Evolutionary conservation across 1,140 invertebrate species (phyloP).

Genomic region (Nebria ingens): DNA sequence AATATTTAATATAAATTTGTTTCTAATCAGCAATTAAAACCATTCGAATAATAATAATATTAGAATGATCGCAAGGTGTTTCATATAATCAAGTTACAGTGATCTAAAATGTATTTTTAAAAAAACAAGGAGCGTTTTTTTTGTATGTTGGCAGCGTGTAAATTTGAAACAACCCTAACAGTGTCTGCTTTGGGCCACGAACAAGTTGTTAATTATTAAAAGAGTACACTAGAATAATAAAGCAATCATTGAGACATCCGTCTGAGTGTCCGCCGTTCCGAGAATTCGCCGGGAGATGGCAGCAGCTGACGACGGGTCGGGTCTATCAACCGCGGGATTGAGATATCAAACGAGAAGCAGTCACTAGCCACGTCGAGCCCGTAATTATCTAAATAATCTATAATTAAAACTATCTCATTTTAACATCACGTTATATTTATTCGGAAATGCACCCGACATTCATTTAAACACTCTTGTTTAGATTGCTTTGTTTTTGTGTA

Average conservation of each 20-base stretch:
- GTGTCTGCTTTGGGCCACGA: too few species aligned
- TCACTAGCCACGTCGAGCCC: background rate
- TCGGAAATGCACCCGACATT: background rate
- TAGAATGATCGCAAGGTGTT: background rate
- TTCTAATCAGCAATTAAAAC: background rate
- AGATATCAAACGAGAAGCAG: constrained; percentile 1
- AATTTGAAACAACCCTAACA: too few species aligned
- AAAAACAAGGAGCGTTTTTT: too few species aligned
- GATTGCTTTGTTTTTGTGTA: too few species aligned
- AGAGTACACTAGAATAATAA: background rate
- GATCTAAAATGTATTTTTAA: too few species aligned
- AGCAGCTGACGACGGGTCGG: background rate
- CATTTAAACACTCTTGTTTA: too few species aligned
- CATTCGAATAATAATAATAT: background rate
- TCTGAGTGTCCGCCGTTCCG: background rate
- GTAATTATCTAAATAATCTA: constrained; percentile 9
- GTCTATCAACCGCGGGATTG: too few species aligned
- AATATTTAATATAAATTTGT: background rate
- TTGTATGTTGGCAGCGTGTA: too few species aligned
- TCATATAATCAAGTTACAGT: background rate
- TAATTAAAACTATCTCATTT: constrained; percentile 5
- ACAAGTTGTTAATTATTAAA: background rate
- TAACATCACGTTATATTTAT: background rate
- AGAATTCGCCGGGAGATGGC: background rate
- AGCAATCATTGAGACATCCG: background rate